Evolutionary conservation across 1,140 invertebrate species (phyloP).

Genomic region (Alviniconcha marisindica): DNA sequence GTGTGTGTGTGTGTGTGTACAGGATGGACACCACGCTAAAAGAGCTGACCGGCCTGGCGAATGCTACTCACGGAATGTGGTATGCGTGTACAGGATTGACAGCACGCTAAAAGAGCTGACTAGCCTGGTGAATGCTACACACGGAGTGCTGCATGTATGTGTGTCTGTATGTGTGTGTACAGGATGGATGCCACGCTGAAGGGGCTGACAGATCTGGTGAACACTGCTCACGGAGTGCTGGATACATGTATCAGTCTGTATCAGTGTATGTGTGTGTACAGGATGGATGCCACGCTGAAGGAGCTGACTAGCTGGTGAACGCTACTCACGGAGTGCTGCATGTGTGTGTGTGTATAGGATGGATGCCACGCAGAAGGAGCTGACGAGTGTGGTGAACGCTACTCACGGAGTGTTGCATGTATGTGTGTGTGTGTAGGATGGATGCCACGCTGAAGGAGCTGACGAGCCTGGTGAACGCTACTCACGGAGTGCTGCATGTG

Average conservation of each 20-base stretch:
- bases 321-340: no score
- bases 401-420: no score
- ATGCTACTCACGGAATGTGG: no score
- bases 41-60: constrained; percentile 95
- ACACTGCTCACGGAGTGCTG: no score
- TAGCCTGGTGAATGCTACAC: constrained; percentile 94
- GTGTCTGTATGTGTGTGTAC: constrained; percentile 29
- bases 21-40: constrained; percentile 96
- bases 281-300: constrained; percentile 96
- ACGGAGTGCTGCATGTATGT: no score
- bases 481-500: no score
- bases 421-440: constrained; percentile 82
- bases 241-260: no score
- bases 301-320: constrained; percentile 94
- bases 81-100: constrained; percentile 84
- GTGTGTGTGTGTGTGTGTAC: constrained; percentile 32
- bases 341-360: no score
- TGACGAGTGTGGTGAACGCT: neutral
- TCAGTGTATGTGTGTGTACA: constrained; percentile 50
- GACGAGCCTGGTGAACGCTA: constrained; percentile 95
- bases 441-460: constrained; percentile 98
- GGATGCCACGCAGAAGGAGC: neutral
- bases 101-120: constrained; percentile 97
- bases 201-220: constrained; percentile 95
- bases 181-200: constrained; percentile 96